A percentile compares a stretch with the other conserved stretches of the same genome.
Evolutionary conservation across 1,140 invertebrate genomes (phyloP).

Genomic region (Plectrocnemia conspersa): DNA sequence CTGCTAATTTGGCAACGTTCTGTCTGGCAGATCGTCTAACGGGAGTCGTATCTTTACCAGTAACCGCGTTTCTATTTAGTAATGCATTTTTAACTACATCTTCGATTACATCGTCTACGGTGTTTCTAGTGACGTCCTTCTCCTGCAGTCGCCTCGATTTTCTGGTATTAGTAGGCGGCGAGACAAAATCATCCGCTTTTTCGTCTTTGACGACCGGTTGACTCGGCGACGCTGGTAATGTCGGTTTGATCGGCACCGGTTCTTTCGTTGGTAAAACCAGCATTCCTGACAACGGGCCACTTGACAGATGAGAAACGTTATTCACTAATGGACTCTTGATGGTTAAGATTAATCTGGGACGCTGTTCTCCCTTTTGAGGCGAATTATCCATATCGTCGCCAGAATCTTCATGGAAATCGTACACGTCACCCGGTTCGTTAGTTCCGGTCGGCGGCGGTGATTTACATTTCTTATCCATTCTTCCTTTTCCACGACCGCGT

Average conservation of each 20-base stretch:
- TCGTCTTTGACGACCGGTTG: constrained; percentile 52
- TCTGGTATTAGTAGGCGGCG: constrained; percentile 59
- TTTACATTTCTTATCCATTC: constrained; percentile 54
- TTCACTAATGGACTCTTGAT: constrained; percentile 64
- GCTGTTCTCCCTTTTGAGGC: constrained; percentile 49
- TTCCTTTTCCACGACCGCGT: constrained; percentile 49
- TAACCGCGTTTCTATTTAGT: constrained; percentile 33
- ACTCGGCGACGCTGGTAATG: constrained; percentile 23
- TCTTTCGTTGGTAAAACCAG: constrained; percentile 26
- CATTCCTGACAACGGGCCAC: constrained; percentile 31
- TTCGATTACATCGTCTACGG: constrained; percentile 81
- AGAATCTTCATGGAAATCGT: constrained; percentile 80
- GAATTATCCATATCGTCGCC: constrained; percentile 60
- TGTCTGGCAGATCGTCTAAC: constrained; percentile 44
- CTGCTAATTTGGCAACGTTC: constrained; percentile 38
- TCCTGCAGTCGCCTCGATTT: constrained; percentile 77
- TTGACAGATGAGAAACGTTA: constrained; percentile 41
- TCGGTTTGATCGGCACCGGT: constrained; percentile 14
- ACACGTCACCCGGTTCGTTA: constrained; percentile 63
- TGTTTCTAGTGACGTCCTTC: constrained; percentile 66
- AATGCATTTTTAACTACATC: constrained; percentile 68
- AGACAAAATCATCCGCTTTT: constrained; percentile 60
- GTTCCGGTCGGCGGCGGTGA: constrained; percentile 46
- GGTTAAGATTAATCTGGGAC: constrained; percentile 71
- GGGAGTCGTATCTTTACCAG: constrained; percentile 38